Conservation (phyloP, 2,113 vertebrate genomes). For the Otolemur garnettii region DNA sequence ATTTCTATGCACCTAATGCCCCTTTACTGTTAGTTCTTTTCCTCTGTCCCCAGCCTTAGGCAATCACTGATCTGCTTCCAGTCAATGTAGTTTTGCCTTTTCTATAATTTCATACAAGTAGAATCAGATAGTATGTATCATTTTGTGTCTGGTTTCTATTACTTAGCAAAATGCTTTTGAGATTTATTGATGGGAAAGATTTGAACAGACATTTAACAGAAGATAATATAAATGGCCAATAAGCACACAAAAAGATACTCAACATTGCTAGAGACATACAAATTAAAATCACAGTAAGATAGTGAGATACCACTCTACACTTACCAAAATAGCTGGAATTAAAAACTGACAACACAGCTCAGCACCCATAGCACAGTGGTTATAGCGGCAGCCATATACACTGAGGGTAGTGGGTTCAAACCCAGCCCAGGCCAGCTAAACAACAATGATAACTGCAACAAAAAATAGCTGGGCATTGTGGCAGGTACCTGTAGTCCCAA, state of each 20-base stretch:
- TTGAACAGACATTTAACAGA: background rate
- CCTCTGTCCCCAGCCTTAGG: background rate
- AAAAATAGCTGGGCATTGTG: too few relatives aligned
- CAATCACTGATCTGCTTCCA: background rate
- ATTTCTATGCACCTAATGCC: background rate
- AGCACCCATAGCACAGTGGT: too few relatives aligned
- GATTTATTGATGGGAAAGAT: background rate
- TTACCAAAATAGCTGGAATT: background rate
- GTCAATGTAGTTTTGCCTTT: background rate
- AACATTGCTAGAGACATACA: slow-evolving; percentile 23
- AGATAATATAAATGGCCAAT: background rate
- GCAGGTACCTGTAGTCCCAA: too few relatives aligned
- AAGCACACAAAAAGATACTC: background rate
- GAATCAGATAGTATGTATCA: background rate
- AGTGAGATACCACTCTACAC: background rate
- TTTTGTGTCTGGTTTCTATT: slow-evolving; percentile 29
- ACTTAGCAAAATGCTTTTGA: slow-evolving; percentile 39
- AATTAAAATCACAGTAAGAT: background rate
- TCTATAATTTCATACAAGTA: background rate
- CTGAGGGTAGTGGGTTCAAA: too few relatives aligned
- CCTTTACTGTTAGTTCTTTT: background rate
- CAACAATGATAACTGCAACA: too few relatives aligned
- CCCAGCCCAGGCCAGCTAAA: too few relatives aligned
- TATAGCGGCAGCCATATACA: too few relatives aligned
- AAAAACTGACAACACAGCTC: background rate